Evolutionary conservation across 2,113 vertebrate genomes (phyloP).

Genomic region (Phaethornis superciliosus): DNA sequence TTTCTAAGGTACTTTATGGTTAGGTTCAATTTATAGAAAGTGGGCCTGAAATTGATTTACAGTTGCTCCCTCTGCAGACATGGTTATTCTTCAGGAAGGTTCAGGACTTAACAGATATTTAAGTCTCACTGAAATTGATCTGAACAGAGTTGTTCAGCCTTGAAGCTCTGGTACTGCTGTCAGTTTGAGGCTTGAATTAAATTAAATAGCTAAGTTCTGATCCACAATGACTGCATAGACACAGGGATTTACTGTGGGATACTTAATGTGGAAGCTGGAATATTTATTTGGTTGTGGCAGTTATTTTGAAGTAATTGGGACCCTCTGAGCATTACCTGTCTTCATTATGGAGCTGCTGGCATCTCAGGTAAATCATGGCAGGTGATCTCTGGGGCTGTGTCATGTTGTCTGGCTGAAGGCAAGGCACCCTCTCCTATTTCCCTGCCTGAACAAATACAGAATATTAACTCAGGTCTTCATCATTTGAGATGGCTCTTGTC

Average conservation of each 20-base stretch:
- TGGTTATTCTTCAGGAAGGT: neutral
- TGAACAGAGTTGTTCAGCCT: neutral
- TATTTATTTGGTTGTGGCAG: neutral
- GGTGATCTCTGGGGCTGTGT: neutral
- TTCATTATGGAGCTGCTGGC: neutral
- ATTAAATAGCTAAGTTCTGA: neutral
- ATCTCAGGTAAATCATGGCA: neutral
- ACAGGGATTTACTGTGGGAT: neutral
- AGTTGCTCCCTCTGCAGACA: neutral
- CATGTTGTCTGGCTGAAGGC: neutral
- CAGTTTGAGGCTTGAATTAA: neutral
- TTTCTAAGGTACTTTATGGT: neutral
- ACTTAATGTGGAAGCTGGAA: neutral
- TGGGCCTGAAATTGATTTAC: neutral
- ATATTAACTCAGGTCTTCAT: neutral
- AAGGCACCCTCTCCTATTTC: neutral
- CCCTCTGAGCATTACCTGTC: neutral
- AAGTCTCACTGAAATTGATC: rapidly evolving
- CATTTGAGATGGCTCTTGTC: neutral
- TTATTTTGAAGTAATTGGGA: neutral
- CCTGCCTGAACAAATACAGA: neutral
- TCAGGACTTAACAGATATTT: neutral
- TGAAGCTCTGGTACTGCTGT: neutral
- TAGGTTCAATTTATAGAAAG: neutral
- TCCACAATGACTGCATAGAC: no score